phyloP scores from a whole-genome alignment of 2,888 invertebrate genomes.

The Uropetala carovei region DNA sequence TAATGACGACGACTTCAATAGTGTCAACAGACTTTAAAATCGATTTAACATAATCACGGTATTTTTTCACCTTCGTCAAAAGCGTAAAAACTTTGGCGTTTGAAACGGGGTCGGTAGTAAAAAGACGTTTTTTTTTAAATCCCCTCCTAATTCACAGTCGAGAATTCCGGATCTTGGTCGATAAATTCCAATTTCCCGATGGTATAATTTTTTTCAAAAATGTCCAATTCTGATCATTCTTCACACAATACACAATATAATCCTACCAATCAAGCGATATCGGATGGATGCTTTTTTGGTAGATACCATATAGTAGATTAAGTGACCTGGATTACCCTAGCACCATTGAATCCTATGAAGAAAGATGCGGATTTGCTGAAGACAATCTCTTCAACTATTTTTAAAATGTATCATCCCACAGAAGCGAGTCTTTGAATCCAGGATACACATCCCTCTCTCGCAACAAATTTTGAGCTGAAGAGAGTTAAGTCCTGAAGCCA shows the following conservation, averaged over 20 bases:
- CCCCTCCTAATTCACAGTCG: not conserved
- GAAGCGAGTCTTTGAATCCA: conserved; percentile 39
- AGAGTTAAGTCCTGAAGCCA: conserved; percentile 28
- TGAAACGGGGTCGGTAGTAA: conserved; percentile 34
- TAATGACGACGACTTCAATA: not conserved
- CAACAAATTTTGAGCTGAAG: conserved; percentile 31
- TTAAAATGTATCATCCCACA: conserved; percentile 29
- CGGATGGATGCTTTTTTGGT: conserved; percentile 30
- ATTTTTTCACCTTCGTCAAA: not conserved
- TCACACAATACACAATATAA: not conserved
- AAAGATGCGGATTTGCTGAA: conserved; percentile 45
- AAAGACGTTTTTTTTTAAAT: conserved; percentile 10
- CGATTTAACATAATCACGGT: conserved; percentile 4
- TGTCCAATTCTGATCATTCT: not conserved
- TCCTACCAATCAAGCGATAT: conserved; percentile 10
- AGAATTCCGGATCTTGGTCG: conserved; percentile 18
- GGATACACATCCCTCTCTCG: conserved; percentile 3
- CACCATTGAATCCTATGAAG: conserved; percentile 53
- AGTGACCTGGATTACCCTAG: conserved; percentile 54
- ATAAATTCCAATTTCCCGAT: conserved; percentile 27
- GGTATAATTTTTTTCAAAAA: conserved; percentile 23
- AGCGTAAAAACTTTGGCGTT: conserved; percentile 9
- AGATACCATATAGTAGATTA: conserved; percentile 2
- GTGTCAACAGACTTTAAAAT: not conserved
- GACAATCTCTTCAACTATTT: conserved; percentile 42